Percentiles rank a stretch among this genome's conserved stretches.
Evolutionary conservation across 2,888 invertebrate genomes (phyloP).

Genomic region (Eristalis intricaria): DNA sequence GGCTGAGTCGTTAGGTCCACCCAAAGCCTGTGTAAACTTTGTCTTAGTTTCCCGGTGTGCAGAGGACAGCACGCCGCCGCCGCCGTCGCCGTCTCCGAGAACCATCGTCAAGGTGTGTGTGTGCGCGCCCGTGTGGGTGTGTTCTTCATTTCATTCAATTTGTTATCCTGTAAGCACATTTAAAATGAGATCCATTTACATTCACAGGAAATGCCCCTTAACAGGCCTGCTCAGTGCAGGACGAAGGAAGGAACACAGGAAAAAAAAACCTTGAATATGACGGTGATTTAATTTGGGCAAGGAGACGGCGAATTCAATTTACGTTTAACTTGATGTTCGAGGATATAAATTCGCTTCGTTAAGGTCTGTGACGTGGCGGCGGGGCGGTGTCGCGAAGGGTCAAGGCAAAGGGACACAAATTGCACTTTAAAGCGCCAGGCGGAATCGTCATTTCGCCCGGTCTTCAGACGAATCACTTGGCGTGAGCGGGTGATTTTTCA

Average conservation of each 20-base stretch:
- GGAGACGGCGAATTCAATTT: slow-evolving; percentile 42
- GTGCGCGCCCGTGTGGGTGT: slow-evolving; percentile 6
- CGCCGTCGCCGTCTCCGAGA: too few species aligned
- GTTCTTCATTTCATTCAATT: slow-evolving; percentile 59
- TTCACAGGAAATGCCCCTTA: slow-evolving; percentile 41
- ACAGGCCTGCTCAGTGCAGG: neutral
- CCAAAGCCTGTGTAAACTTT: neutral
- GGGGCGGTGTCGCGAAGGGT: slow-evolving; percentile 1
- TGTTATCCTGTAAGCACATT: slow-evolving; percentile 63
- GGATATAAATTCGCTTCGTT: slow-evolving; percentile 61
- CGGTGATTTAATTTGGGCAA: slow-evolving; percentile 31
- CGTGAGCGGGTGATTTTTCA: slow-evolving; percentile 32
- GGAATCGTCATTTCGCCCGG: neutral
- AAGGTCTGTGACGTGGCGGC: neutral
- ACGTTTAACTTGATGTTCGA: slow-evolving; percentile 48
- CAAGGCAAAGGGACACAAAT: neutral
- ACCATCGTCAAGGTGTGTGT: neutral
- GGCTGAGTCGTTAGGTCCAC: neutral
- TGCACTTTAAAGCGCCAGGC: slow-evolving; percentile 18
- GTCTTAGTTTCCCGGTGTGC: neutral
- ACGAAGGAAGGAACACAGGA: neutral
- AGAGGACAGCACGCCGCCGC: neutral
- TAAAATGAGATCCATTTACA: slow-evolving; percentile 50
- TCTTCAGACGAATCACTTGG: slow-evolving; percentile 27
- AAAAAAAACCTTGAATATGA: neutral